Evolutionary conservation across 2,113 vertebrate species (phyloP), one percentile per base, ranked within the genome.

Genomic region (Gadus macrocephalus): DNA sequence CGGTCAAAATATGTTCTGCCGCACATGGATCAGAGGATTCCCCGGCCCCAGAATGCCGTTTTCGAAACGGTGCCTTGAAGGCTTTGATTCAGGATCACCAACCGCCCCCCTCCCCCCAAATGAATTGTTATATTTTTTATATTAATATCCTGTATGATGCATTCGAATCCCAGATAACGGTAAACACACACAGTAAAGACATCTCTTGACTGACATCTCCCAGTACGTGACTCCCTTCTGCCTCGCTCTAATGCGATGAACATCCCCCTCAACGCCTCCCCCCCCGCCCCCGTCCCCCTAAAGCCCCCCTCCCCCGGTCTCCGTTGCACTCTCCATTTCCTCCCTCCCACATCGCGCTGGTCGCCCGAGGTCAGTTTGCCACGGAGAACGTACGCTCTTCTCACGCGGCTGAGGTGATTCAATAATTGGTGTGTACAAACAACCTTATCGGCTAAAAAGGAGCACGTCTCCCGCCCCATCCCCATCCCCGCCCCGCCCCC

Each of bases 371-470:
- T 88, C 79, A 85, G 76, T 87, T 86, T 88, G 86, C 88, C 86
- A 89, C 75, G 69, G 88, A 86, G 86, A 86, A 77, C 85, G 80
- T 84, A 81, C 86, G 86, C 85, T 88, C 89, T 87, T 90, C 87
- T 87, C 88, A 88, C 87, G 88, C 78, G 87, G 83, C 70, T 64
- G 63, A 76, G 82, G 85, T 72, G 77, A 89, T 85, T 81, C 86
- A 70, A 78, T 85, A 85, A 89, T 84, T 83, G 83, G 81, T 85
- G 87, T 89, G 81, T 87, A 85, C 82, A 85, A 88, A 90, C 88
- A 86, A 85, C 81, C 81, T 77, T 76, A 85, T 85, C 83, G 80
- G 74, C 73, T 9, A 49, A 9, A 81, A 70, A 70, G 70, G 76
- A 68, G 90, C 87, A 85, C 87, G 87, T 85, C 82, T 62, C 56